Conservation (phyloP, 1,140 invertebrate species). For the Drosophila lacteicornis region DNA sequence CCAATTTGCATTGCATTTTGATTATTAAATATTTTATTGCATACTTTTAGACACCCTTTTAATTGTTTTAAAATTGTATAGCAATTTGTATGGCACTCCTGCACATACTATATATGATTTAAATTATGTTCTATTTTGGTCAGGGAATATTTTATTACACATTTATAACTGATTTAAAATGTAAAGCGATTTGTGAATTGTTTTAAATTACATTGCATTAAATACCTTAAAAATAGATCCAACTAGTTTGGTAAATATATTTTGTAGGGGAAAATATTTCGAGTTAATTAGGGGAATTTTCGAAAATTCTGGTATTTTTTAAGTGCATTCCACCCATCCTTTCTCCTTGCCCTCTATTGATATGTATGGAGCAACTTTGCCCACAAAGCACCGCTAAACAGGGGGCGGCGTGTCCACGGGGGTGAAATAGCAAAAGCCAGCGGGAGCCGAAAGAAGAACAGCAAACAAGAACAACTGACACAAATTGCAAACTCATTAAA, state of each 20-base stretch:
- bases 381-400: conserved; percentile 25
- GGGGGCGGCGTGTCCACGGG: background rate
- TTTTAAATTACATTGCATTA: background rate
- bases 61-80: background rate
- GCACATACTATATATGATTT: too few relatives aligned
- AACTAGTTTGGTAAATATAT: background rate
- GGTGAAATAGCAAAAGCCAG: background rate
- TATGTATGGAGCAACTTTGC: conserved; percentile 74
- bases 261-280: background rate
- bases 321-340: conserved; percentile 15
- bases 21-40: background rate
- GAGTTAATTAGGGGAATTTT: background rate
- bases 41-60: background rate
- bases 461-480: conserved; percentile 73
- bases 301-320: background rate
- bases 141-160: background rate
- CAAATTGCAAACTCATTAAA: conserved; percentile 83
- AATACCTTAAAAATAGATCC: background rate
- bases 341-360: conserved; percentile 55
- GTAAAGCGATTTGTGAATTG: background rate
- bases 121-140: too few relatives aligned
- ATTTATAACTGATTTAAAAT: background rate
- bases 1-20: background rate
- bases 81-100: background rate
- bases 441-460: conserved; percentile 39